These are phyloP conservation scores for Alviniconcha marisindica DNA, from an alignment of 1,140 invertebrate species.

Conservation along the genomic window DNA sequence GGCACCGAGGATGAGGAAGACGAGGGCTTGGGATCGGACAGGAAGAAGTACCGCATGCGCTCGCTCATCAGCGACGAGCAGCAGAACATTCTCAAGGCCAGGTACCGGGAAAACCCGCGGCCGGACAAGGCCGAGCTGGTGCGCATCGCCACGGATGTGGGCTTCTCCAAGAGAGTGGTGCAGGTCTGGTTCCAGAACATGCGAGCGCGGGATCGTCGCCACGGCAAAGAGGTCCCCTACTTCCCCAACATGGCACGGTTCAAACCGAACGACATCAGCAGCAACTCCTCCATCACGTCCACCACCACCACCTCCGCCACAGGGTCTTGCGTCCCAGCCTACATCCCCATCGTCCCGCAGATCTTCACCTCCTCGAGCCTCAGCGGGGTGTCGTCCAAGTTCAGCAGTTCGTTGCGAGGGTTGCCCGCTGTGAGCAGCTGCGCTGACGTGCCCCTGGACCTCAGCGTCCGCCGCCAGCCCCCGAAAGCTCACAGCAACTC, in stretches of 20 bases:
- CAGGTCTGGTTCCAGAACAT: conserved; percentile 99
- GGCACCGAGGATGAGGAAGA: conserved; percentile 52
- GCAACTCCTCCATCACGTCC: conserved; percentile 44
- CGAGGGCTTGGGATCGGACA: conserved; percentile 54
- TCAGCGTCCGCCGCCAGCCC: conserved; percentile 85
- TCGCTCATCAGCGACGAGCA: conserved; percentile 96
- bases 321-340: conserved; percentile 53
- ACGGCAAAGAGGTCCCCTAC: conserved; percentile 64
- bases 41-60: conserved; percentile 82
- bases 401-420: conserved; percentile 1
- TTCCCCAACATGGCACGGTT: conserved; percentile 66
- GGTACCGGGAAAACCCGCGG: conserved; percentile 92
- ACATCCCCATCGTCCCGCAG: conserved; percentile 70
- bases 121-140: conserved; percentile 95
- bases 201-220: conserved; percentile 88
- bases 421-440: conserved; percentile 30
- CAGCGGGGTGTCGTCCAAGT: conserved; percentile 7
- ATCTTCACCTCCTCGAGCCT: conserved; percentile 39
- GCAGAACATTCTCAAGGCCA: conserved; percentile 89
- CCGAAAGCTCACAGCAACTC: conserved; percentile 61
- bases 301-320: conserved; percentile 47
- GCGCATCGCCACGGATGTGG: conserved; percentile 90
- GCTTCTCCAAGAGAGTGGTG: conserved; percentile 94
- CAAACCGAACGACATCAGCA: conserved; percentile 47
- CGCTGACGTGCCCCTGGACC: conserved; percentile 85